Evolutionary conservation across 2,113 vertebrate species (phyloP).

Genomic region (Rhinopithecus roxellana): DNA sequence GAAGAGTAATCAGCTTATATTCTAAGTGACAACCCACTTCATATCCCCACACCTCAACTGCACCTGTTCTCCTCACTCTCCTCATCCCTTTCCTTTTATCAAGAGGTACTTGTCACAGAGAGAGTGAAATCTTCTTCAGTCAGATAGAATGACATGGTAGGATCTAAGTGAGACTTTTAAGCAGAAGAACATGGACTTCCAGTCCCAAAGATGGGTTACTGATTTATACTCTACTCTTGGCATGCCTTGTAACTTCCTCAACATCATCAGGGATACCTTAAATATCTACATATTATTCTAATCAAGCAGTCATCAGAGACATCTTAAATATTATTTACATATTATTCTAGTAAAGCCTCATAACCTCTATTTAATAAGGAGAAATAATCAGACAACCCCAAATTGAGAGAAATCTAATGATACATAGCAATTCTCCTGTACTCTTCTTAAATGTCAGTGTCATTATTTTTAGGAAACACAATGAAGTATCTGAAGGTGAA

Average conservation of each 20-base stretch:
- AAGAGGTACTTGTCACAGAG: background rate
- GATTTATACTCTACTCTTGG: background rate
- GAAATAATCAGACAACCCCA: background rate
- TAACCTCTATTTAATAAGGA: background rate
- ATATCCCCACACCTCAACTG: background rate
- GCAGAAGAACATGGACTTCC: background rate
- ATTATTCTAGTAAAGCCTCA: too few relatives aligned
- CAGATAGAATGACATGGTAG: background rate
- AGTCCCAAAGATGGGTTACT: background rate
- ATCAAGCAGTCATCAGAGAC: too few relatives aligned
- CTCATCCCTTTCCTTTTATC: background rate
- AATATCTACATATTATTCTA: background rate
- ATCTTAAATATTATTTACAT: too few relatives aligned
- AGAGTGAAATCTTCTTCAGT: background rate
- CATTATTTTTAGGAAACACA: background rate
- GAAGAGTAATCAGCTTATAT: background rate
- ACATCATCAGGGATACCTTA: background rate
- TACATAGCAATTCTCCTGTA: background rate
- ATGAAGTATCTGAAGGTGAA: background rate
- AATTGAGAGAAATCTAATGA: background rate
- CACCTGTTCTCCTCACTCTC: background rate
- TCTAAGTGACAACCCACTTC: too few relatives aligned
- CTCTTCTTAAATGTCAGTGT: background rate
- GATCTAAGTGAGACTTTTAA: background rate
- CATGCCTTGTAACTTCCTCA: background rate